Evolutionary conservation across 2,113 vertebrate species (phyloP), one percentile per base, ranked within the genome.

Genomic region (Pangasianodon gigas): DNA sequence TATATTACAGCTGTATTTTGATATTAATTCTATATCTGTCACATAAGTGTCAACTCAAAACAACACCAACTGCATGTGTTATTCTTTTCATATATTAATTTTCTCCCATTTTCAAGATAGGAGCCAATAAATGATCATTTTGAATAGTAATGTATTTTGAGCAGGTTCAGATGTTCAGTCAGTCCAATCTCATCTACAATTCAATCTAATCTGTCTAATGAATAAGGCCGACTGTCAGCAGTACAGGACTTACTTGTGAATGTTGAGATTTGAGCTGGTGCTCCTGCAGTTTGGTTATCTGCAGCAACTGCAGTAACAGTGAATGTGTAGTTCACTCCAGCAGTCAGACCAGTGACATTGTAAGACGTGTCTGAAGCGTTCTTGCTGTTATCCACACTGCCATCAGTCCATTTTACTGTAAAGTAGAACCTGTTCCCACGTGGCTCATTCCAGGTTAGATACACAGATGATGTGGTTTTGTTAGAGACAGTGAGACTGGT

Each of bases 291-390:
- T 51, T 37, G 37, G 1, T 32, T 18, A 86, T 69, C 84, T 69
- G 14, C 16, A 69, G 84, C 84, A 52, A 86, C 89, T n/a, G 52
- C 81, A 0, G 95, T 93, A 89, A 83, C 75, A 5, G 96, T 46
- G 96, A 97, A 37, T 37, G 37, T 37, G 37, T 37, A 37, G 37
- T 1, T 37, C 37, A 37, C 37, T 37, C 37, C 37, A 48, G 96
- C 92, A 9, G 0, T 79, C 62, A 97, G 92, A 0, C 2, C 0
- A 0, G 0, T 0, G 56, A 97, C 46, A 0, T 0, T 10, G 65
- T 48, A 32, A 0, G 14, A 14, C 0, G 60, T n/a, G 8, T 1
- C 1, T 4, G 1, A 9, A 29, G 8, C 89, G 87, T 54, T 65
- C 87, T 0, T 8, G 0, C 3, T 0, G 6, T 6, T 3, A 14